These are phyloP conservation scores for Rhadinocentrus ornatus DNA, from an alignment of 2,797 vertebrate genomes.

Conservation along the genomic window DNA sequence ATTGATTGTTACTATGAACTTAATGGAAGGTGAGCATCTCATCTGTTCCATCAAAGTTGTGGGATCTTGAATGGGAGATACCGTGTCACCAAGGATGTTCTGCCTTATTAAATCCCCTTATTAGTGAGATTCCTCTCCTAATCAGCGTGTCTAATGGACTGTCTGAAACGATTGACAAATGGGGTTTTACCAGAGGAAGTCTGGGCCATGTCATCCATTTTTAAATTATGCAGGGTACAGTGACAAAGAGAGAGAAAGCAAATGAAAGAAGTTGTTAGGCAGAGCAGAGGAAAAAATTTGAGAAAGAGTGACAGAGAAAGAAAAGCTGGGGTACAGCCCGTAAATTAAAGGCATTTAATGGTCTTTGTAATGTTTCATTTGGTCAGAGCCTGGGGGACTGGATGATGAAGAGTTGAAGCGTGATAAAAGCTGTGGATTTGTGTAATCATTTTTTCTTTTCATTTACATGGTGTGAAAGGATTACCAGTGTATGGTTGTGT, in stretches of 20 bases:
- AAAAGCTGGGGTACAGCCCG: constrained; percentile 1
- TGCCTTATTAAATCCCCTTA: constrained; percentile 69
- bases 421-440: constrained; percentile 65
- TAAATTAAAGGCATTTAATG: constrained; percentile 56
- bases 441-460: constrained; percentile 58
- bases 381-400: constrained; percentile 38
- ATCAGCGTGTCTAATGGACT: constrained; percentile 68
- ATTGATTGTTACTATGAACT: constrained; percentile 30
- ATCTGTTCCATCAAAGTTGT: constrained; percentile 41
- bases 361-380: constrained; percentile 53
- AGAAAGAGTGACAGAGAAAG: constrained; percentile 3
- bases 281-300: constrained; percentile 7
- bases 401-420: constrained; percentile 51
- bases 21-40: constrained; percentile 18
- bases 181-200: constrained; percentile 46
- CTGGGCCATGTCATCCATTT: constrained; percentile 47
- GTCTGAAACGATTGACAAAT: constrained; percentile 60
- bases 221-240: constrained; percentile 44
- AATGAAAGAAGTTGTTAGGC: constrained; percentile 8
- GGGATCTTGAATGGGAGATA: constrained; percentile 24
- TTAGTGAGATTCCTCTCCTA: constrained; percentile 60
- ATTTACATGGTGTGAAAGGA: constrained; percentile 28
- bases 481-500: constrained; percentile 5
- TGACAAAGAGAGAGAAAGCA: constrained; percentile 8
- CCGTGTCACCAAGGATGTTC: constrained; percentile 25